Conservation (phyloP, 2,888 invertebrate genomes). For the Dryococelus australis region DNA sequence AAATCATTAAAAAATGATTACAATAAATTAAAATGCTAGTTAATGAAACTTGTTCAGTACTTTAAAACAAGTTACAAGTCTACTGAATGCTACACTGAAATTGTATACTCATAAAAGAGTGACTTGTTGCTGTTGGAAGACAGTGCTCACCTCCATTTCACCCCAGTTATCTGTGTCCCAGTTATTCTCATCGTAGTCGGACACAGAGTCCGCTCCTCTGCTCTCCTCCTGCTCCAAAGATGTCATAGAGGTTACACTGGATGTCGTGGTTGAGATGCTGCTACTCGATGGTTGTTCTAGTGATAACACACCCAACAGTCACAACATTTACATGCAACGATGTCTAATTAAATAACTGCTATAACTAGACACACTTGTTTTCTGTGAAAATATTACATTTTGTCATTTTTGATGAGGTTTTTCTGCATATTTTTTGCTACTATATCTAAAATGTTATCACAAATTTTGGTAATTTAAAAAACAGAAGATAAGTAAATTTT, state of each 20-base stretch:
- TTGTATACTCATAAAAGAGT: no score
- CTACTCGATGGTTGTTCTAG: constrained; percentile 81
- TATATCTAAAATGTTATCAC: no score
- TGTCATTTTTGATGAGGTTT: no score
- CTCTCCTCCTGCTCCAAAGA: constrained; percentile 75
- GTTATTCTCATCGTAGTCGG: constrained; percentile 82
- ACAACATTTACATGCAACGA: constrained; percentile 28
- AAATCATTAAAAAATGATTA: no score
- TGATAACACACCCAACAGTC: constrained; percentile 45
- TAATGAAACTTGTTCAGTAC: no score
- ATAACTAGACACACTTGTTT: constrained; percentile 27
- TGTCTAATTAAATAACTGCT: constrained; percentile 24
- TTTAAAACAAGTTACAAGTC: no score
- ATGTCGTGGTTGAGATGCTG: constrained; percentile 82
- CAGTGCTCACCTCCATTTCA: constrained; percentile 83
- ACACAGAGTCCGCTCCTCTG: constrained; percentile 77
- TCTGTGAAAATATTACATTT: no score
- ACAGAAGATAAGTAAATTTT: constrained; percentile 31
- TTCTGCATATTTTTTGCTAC: no score
- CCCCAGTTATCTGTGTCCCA: constrained; percentile 93
- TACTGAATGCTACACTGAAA: no score
- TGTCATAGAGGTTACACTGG: constrained; percentile 89
- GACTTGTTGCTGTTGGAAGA: background rate
- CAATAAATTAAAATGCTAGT: no score
- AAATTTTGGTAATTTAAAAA: background rate